Percentiles rank a stretch among this genome's conserved stretches.
Evolutionary conservation across 2,888 invertebrate genomes (phyloP).

Genomic region (Folsomia manolachei): DNA sequence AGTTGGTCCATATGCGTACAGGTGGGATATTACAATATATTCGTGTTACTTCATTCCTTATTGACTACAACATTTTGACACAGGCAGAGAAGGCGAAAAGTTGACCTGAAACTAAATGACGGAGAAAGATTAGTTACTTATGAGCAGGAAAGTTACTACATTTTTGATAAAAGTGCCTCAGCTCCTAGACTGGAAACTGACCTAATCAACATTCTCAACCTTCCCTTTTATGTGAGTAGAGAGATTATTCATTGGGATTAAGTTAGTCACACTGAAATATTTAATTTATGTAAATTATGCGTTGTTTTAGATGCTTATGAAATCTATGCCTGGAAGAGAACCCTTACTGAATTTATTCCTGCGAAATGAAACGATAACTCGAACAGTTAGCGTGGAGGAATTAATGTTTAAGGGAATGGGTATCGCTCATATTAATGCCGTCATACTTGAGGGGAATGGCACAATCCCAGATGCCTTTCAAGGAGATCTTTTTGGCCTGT

Average conservation of each 20-base stretch:
- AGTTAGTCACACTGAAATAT: no score
- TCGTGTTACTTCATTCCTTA: neutral
- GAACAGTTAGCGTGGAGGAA: conserved; percentile 21
- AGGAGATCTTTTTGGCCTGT: conserved; percentile 23
- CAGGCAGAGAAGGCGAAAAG: conserved; percentile 18
- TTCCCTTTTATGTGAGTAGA: conserved; percentile 26
- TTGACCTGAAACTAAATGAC: neutral
- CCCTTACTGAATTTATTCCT: neutral
- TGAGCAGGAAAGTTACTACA: conserved; percentile 25
- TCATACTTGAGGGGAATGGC: no score
- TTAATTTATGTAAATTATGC: no score
- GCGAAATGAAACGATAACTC: conserved; percentile 10
- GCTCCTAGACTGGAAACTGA: conserved; percentile 18
- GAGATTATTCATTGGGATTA: no score
- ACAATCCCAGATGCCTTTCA: conserved; percentile 17
- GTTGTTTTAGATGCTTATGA: no score
- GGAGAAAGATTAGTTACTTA: conserved; percentile 26
- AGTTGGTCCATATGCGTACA: conserved; percentile 21
- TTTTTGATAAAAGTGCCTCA: conserved; percentile 22
- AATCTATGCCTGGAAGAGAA: no score
- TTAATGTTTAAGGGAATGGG: conserved; percentile 20
- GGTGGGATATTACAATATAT: neutral
- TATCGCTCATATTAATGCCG: no score
- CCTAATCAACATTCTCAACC: conserved; percentile 23
- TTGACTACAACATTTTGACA: neutral